Evolutionary conservation across 2,888 invertebrate species (phyloP).

Genomic region (Hirtodrosophila histrioides): DNA sequence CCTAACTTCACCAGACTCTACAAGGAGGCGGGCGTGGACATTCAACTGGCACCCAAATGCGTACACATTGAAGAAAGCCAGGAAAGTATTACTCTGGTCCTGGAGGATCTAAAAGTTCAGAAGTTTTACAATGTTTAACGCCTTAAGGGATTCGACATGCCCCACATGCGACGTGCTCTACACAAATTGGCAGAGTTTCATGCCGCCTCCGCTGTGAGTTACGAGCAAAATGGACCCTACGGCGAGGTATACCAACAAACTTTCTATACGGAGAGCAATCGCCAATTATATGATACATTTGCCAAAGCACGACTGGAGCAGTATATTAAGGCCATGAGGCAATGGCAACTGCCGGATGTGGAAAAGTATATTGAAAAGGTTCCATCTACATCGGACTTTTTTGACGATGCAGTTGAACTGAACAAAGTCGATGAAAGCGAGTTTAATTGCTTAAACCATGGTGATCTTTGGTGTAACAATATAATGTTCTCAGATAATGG

Average conservation of each 20-base stretch:
- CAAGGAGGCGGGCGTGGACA: conserved; percentile 61
- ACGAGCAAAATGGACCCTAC: conserved; percentile 65
- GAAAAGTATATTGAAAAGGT: conserved; percentile 55
- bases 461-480: conserved; percentile 81
- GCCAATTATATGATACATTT: conserved; percentile 34
- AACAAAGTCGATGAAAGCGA: conserved; percentile 55
- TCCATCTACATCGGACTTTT: conserved; percentile 32
- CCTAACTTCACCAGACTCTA: conserved; percentile 72
- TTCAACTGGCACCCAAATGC: conserved; percentile 73
- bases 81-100: conserved; percentile 63
- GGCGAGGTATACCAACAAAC: conserved; percentile 34
- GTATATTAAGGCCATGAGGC: conserved; percentile 49
- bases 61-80: conserved; percentile 59
- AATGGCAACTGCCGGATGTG: conserved; percentile 63
- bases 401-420: conserved; percentile 37
- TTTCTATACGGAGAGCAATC: conserved; percentile 48
- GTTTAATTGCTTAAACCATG: conserved; percentile 81
- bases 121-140: conserved; percentile 74
- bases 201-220: conserved; percentile 75
- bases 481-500: conserved; percentile 75
- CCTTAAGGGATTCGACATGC: conserved; percentile 73
- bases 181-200: conserved; percentile 78
- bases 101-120: conserved; percentile 73
- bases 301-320: conserved; percentile 21
- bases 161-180: conserved; percentile 69